Evolutionary conservation across 2,797 vertebrate genomes (phyloP).

Genomic region (Alcedo quadribrachys): DNA sequence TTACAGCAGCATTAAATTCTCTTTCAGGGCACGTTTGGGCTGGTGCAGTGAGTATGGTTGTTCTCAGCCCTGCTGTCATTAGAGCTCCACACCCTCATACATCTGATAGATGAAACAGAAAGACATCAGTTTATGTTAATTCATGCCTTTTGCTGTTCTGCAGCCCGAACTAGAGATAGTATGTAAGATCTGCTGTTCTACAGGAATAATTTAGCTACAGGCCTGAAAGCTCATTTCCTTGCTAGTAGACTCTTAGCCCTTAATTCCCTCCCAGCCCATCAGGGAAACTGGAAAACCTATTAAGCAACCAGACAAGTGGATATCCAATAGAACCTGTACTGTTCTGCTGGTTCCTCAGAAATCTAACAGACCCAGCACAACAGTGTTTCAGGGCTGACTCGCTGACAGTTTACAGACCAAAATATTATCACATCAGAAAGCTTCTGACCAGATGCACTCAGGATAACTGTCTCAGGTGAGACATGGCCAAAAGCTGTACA

Average conservation of each 20-base stretch:
- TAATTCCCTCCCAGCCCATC: not conserved
- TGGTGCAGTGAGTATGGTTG: not conserved
- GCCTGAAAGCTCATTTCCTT: not conserved
- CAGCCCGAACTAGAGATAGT: not conserved
- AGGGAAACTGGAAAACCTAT: not conserved
- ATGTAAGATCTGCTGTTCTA: not conserved
- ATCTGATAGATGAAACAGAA: not conserved
- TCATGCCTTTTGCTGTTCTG: not conserved
- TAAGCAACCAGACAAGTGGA: not conserved
- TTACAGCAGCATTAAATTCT: not conserved
- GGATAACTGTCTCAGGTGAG: not conserved
- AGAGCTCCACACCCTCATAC: rapidly evolving
- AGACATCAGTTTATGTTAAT: not conserved
- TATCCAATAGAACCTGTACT: not conserved
- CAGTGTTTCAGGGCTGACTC: not conserved
- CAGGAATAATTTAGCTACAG: not conserved
- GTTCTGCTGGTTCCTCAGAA: not conserved
- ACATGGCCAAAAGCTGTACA: not conserved
- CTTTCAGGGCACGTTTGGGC: not conserved
- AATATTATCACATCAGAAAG: not conserved
- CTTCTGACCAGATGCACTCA: not conserved
- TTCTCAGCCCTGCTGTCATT: not conserved
- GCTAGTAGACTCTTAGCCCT: not conserved
- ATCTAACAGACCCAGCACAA: not conserved
- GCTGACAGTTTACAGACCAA: not conserved